Evolutionary conservation across 2,888 invertebrate genomes (phyloP), one percentile per base, ranked within the genome.

Genomic region (Orthosia gracilis): DNA sequence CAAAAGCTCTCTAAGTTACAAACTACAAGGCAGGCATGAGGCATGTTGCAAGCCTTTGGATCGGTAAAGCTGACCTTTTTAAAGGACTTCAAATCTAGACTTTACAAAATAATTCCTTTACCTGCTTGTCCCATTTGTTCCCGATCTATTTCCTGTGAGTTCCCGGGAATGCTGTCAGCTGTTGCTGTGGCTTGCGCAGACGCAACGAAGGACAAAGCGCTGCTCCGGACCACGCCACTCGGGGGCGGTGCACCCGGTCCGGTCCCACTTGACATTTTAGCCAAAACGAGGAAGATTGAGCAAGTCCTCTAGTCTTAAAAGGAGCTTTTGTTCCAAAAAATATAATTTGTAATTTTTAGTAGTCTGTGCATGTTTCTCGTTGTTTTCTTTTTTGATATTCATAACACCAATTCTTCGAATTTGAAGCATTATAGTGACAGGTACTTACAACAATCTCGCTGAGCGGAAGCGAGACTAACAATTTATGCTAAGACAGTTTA

Each of bases 121-220:
- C 93, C 93, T 83, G 90, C 83, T 83, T 92, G 92, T 7, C 78
- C 80, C 13, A 85, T 79, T 55, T 78, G 92, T 85, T 85, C 96
- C 89, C 76, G 86, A 21, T 75, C 92, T 91, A 78, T 80, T 78
- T 73, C 82, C 83, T 79, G 84, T 58, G 73, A 74, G 80, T 82
- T 83, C 87, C 84, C 72, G 11, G 87, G 71, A 23, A 76, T 58
- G 55, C 67, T 81, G 79, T 85, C 88, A 74, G 86, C 74, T 83
- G 89, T 84, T 76, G 90, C 78, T 18, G 89, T 78, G 15, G 90
- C 87, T 78, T 94, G 95, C 91, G 94, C 93, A 86, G 91, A 88
- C 91, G 94, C 92, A 88, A 95, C 92, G 61, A 96, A 96, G 21
- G 94, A 91, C 23, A 96, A 78, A 0, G 94, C 96, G 79, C 96